Evolutionary conservation across 2,797 vertebrate species (phyloP).

Genomic region (Momotus momota): DNA sequence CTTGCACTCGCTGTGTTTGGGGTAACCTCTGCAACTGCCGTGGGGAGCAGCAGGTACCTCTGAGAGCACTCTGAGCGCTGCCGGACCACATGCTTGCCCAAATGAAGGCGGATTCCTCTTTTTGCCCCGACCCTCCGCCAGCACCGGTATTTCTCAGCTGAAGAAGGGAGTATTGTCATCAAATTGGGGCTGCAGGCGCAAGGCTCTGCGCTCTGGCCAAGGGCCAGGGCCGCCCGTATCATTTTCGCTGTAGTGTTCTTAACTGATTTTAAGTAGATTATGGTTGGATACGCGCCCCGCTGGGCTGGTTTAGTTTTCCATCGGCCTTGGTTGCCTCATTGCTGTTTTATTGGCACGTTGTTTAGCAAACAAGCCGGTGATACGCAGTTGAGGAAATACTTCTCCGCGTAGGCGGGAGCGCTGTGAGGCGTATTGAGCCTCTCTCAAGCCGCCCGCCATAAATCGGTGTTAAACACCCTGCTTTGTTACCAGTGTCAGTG

Average conservation of each 20-base stretch:
- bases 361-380: neutral
- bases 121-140: fast-evolving
- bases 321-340: neutral
- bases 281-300: constrained; percentile 2
- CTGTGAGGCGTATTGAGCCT: neutral
- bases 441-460: neutral
- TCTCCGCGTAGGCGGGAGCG: neutral
- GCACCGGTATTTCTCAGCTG: fast-evolving
- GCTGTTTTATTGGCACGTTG: neutral
- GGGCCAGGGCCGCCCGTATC: constrained; percentile 27
- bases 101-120: neutral
- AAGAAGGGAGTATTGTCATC: neutral
- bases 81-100: fast-evolving
- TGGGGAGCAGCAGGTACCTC: neutral
- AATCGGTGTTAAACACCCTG: neutral
- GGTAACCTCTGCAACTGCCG: fast-evolving
- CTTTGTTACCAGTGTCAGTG: constrained; percentile 72
- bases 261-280: constrained; percentile 62
- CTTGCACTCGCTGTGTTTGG: fast-evolving
- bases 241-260: constrained; percentile 36
- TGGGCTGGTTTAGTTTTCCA: neutral
- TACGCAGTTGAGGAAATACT: neutral
- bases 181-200: fast-evolving
- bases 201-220: neutral
- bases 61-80: fast-evolving